Percentiles rank a stretch among this genome's conserved stretches.
Conservation (phyloP, 2,113 vertebrate genomes). For the Pachyramphus minor region DNA sequence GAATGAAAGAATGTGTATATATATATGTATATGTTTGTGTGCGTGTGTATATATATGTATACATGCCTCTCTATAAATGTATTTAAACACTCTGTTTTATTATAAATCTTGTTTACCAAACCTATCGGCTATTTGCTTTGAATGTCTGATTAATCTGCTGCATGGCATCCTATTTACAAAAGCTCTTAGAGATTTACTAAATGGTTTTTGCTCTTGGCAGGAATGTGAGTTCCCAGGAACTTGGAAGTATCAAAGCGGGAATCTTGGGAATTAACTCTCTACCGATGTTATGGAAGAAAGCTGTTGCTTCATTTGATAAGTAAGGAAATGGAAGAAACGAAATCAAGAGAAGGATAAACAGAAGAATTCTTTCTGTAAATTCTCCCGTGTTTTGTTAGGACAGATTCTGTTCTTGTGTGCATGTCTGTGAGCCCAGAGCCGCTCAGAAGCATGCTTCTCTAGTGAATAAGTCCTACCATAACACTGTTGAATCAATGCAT, state of each 20-base stretch:
- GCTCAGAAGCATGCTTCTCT: not conserved
- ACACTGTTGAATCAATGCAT: not conserved
- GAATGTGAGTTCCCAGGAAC: slow-evolving; percentile 3
- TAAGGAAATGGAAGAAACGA: not conserved
- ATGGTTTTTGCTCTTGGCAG: slow-evolving; percentile 30
- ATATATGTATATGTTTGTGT: not conserved
- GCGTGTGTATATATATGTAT: no score
- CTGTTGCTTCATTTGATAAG: not conserved
- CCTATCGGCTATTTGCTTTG: slow-evolving; percentile 43
- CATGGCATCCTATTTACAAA: slow-evolving; percentile 44
- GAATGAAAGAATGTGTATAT: not conserved
- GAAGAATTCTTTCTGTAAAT: not conserved
- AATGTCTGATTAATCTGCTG: slow-evolving; percentile 47
- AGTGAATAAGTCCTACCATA: not conserved
- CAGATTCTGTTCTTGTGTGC: not conserved
- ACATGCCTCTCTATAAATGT: not conserved
- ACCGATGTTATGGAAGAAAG: not conserved
- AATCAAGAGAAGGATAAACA: not conserved
- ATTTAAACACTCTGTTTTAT: slow-evolving; percentile 5
- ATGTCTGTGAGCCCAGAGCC: not conserved
- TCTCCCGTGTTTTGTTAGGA: not conserved
- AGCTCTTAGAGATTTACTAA: slow-evolving; percentile 37
- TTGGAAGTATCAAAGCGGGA: slow-evolving; percentile 9
- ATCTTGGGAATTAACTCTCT: slow-evolving; percentile 8
- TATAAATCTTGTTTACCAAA: slow-evolving; percentile 44